Evolutionary conservation across 2,797 vertebrate genomes (phyloP).

Genomic region (Dendrocincla fuliginosa): DNA sequence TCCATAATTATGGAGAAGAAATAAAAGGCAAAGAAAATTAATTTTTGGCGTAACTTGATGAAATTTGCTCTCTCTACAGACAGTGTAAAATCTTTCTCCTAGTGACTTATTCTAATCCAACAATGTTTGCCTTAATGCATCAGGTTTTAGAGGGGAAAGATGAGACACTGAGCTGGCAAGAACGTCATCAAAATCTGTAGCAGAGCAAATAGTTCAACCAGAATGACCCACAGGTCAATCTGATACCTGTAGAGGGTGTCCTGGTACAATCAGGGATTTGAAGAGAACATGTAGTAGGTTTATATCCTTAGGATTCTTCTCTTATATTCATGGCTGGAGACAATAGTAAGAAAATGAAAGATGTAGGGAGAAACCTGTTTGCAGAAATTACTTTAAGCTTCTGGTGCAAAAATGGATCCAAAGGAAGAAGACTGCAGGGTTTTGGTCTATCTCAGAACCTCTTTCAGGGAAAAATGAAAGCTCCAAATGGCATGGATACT

Average conservation of each 20-base stretch:
- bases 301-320: neutral
- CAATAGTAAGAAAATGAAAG: neutral
- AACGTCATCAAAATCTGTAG: neutral
- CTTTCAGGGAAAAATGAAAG: neutral
- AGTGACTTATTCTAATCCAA: neutral
- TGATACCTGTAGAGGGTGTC: neutral
- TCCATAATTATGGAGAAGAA: neutral
- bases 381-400: neutral
- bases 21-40: neutral
- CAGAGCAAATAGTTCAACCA: neutral
- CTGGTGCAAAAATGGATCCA: neutral
- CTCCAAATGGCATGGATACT: neutral
- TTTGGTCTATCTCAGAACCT: neutral
- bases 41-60: neutral
- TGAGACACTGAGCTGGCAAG: neutral
- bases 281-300: neutral
- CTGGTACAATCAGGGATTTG: neutral
- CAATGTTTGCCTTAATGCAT: neutral
- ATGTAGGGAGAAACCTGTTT: neutral
- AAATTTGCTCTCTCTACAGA: neutral
- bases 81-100: neutral
- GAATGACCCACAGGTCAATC: rapidly evolving
- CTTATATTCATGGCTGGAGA: neutral
- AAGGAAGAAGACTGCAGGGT: neutral
- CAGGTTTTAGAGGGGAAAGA: neutral